Percentiles rank a stretch among this genome's conserved stretches.
Evolutionary conservation across 1,140 invertebrate species (phyloP).

Genomic region (Drosophila lini): DNA sequence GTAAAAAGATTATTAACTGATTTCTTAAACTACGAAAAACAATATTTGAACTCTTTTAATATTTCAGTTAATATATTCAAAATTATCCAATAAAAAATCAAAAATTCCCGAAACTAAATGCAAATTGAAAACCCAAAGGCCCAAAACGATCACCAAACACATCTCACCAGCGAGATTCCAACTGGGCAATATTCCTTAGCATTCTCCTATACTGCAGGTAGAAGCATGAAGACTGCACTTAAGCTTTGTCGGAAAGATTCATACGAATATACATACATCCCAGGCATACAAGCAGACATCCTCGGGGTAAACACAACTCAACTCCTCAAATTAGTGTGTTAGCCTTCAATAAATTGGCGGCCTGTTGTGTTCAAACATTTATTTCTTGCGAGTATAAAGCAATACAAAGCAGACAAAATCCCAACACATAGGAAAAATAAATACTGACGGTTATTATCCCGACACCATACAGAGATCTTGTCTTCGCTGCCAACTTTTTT

Average conservation of each 20-base stretch:
- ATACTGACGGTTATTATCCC: constrained; percentile 63
- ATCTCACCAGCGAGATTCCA: constrained; percentile 47
- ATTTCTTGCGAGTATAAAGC: constrained; percentile 64
- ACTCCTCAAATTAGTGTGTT: constrained; percentile 78
- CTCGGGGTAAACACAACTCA: constrained; percentile 77
- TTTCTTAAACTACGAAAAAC: not conserved
- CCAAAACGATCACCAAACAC: not conserved
- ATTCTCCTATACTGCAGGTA: constrained; percentile 49
- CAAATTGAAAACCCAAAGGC: not conserved
- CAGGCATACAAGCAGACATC: constrained; percentile 56
- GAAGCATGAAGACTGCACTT: constrained; percentile 51
- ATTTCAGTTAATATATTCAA: not conserved
- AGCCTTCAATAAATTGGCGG: constrained; percentile 79
- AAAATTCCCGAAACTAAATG: not conserved
- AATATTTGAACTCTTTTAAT: not conserved
- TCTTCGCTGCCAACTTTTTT: constrained; percentile 43
- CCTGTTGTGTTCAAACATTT: constrained; percentile 80
- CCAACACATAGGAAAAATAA: constrained; percentile 63
- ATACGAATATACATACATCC: constrained; percentile 21
- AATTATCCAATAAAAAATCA: not conserved
- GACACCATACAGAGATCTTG: constrained; percentile 60
- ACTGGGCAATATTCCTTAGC: constrained; percentile 49
- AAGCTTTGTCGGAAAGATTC: constrained; percentile 56
- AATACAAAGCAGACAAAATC: constrained; percentile 63
- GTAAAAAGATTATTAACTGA: too few species aligned